phyloP scores from a whole-genome alignment of 1,140 invertebrate genomes.

The Paramacrobiotus metropolitanus region DNA sequence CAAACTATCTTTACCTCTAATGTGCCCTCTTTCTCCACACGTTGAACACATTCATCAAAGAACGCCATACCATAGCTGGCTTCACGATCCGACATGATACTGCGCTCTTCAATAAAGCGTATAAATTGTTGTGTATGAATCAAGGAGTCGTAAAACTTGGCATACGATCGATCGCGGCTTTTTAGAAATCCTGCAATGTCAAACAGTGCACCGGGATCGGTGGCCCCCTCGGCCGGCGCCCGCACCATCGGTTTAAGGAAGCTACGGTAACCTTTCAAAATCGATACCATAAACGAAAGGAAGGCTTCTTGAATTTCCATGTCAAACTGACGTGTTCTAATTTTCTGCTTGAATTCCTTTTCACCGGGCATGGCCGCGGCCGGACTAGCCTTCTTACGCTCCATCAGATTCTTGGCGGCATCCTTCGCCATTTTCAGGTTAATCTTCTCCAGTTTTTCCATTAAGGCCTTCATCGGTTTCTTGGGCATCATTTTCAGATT shows the following conservation, averaged over 20 bases:
- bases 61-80: slow-evolving; percentile 51
- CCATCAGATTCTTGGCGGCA: slow-evolving; percentile 3
- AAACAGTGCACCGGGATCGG: slow-evolving; percentile 79
- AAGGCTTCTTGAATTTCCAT: slow-evolving; percentile 91
- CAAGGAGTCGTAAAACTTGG: slow-evolving; percentile 67
- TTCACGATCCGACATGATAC: slow-evolving; percentile 90
- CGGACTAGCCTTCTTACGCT: slow-evolving; percentile 9
- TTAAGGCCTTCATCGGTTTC: slow-evolving; percentile 14
- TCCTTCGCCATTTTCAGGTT: slow-evolving; percentile 11
- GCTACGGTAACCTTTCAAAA: slow-evolving; percentile 67
- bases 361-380: background rate
- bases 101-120: slow-evolving; percentile 91
- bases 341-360: background rate
- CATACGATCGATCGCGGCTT: slow-evolving; percentile 49
- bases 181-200: slow-evolving; percentile 50
- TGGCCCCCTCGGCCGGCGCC: slow-evolving; percentile 71
- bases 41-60: slow-evolving; percentile 89
- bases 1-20: no score
- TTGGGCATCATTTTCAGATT: slow-evolving; percentile 19
- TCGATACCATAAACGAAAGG: slow-evolving; percentile 75
- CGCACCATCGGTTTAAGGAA: slow-evolving; percentile 80
- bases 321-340: slow-evolving; percentile 33
- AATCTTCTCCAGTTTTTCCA: slow-evolving; percentile 8
- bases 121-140: slow-evolving; percentile 93
- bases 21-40: slow-evolving; percentile 23